Evolutionary conservation across 1,140 invertebrate species (phyloP), one percentile per base, ranked within the genome.

Genomic region (Phymorhynchus buccinoides): DNA sequence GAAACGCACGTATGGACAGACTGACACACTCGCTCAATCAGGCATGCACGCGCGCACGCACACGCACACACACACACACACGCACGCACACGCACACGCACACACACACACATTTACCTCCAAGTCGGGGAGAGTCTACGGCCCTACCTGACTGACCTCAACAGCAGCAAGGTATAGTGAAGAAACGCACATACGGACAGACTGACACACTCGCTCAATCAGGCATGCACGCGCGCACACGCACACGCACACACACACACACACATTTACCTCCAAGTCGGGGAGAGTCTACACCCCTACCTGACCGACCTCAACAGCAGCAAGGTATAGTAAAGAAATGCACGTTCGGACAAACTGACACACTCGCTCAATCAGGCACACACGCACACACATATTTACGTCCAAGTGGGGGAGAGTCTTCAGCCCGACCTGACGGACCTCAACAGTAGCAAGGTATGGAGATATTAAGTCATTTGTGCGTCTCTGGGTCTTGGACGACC

Each of bases 111-210:
- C 44, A 95, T 98, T 84, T 96, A 98, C 88, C 95, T 96, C 88
- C 95, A 96, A 27, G 95, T 98, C 4, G 98, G 97, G 1, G 97
- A 98, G 89, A 96, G 96, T 32, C 94, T 99, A 89, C 95, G 96
- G 87, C 96, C 96, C 0, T 96, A 97, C 91, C 94, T 98, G 41
- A 94, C 94, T 35, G 94, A 95, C 35, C 94, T 99, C 16, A 96
- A 96, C 87, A 96, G 96, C 85, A 97, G 97, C 93, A 99, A 98
- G 94, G 94, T 94, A n/a, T n/a, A n/a, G n/a, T n/a, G n/a, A n/a
- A n/a, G n/a, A n/a, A n/a, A n/a, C n/a, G n/a, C n/a, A n/a, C n/a
- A n/a, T n/a, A n/a, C n/a, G n/a, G n/a, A n/a, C n/a, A n/a, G n/a
- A n/a, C n/a, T n/a, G n/a, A n/a, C n/a, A n/a, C n/a, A n/a, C n/a